Evolutionary conservation across 2,113 vertebrate genomes (phyloP).

Genomic region (Tetrao urogallus): DNA sequence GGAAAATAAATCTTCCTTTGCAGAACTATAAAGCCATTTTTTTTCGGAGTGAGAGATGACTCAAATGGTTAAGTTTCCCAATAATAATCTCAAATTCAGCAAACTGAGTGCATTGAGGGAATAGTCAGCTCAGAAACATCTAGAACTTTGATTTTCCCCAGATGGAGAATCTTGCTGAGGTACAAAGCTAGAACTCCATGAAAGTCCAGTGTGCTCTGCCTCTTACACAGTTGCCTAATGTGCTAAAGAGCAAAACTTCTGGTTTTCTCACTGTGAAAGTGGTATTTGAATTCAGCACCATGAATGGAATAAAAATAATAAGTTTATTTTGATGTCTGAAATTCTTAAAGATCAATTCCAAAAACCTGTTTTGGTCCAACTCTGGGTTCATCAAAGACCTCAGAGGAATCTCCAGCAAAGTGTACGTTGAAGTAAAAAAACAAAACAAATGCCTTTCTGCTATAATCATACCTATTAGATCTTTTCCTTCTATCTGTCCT

Average conservation of each 20-base stretch:
- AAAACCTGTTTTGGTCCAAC: not conserved
- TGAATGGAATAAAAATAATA: not conserved
- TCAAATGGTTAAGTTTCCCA: conserved; percentile 30
- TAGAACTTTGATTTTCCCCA: not conserved
- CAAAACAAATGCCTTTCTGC: not conserved
- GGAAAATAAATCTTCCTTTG: conserved; percentile 43
- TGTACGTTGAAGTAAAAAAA: not conserved
- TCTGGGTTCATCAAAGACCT: not conserved
- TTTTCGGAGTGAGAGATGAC: conserved; percentile 6
- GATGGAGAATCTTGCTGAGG: not conserved
- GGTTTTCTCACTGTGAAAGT: not conserved
- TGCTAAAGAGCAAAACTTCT: not conserved
- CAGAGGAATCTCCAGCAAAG: not conserved
- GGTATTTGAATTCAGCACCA: not conserved
- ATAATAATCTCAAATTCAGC: conserved; percentile 13
- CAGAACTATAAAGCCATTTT: conserved; percentile 9
- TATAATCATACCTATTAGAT: not conserved
- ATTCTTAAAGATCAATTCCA: not conserved
- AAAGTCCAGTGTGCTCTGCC: not conserved
- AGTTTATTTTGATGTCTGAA: not conserved
- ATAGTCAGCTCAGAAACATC: not conserved
- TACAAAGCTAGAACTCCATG: not conserved
- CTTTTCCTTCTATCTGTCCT: not conserved
- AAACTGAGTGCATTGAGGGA: not conserved
- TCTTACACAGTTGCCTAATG: fast-evolving